Evolutionary conservation across 1,140 invertebrate species (phyloP), one percentile per base, ranked within the genome.

Genomic region (Galleria mellonella): DNA sequence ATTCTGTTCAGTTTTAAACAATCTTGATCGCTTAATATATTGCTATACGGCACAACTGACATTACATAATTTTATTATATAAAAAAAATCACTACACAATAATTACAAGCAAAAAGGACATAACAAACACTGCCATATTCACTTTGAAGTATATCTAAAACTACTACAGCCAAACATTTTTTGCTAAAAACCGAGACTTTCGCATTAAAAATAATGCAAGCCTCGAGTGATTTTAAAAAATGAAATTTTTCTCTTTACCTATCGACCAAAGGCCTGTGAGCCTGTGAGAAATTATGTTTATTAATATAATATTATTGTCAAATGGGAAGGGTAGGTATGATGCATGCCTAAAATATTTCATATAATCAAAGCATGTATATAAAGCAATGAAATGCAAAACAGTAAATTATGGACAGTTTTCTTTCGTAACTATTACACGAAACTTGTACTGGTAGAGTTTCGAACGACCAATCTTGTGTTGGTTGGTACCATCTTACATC

Each of bases 1-100:
- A 58, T 45, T 45, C 41, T 47, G 43, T 30, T 38, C 37, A 40
- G 32, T 42, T 43, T 17, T 55, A 5, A 46, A 40, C 42, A 56
- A 63, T 71, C 71, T 77, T 74, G 73, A 77, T 77, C 73, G 69
- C 71, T 72, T 51, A 54, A 52, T 58, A 64, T 62, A 63, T 69
- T 65, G 69, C 50, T 68, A 69, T 51, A 53, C 47, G 59, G 57
- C 47, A 50, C 44, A 48, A 12, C 6, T 33, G 45, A 47, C 43
- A 51, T 38, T 43, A 48, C 38, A 51, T 44, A 52, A 40, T 47
- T 50, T 44, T 32, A 51, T 35, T 31, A 52, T 53, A 66, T 49
- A 47, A 60, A 31, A 43, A 55, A 44, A 49, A 51, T 54, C 33
- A 46, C 31, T 45, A 51, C 47, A 51, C 43, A 58, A 55, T 45